phyloP scores from a whole-genome alignment of 2,797 vertebrate genomes.

The Helicolenus hilgendorfi region DNA sequence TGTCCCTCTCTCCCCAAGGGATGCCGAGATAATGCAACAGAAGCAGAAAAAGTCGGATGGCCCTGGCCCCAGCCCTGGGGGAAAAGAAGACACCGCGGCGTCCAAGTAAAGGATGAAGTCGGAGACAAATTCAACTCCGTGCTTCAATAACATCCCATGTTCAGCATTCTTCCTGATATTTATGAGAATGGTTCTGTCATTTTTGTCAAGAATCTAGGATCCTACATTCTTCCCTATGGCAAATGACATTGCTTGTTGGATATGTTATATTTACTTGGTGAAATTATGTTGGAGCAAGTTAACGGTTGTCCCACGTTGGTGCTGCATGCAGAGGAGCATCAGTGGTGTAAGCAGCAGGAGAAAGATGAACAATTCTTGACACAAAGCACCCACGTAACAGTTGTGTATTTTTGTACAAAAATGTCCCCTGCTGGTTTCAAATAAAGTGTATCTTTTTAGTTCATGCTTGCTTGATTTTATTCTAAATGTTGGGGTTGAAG shows the following conservation, averaged over 20 bases:
- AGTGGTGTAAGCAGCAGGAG: constrained; percentile 63
- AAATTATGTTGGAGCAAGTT: constrained; percentile 68
- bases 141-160: constrained; percentile 59
- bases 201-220: constrained; percentile 76
- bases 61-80: no score
- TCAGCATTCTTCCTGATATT: constrained; percentile 77
- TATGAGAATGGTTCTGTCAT: constrained; percentile 76
- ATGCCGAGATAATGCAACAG: constrained; percentile 98
- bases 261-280: constrained; percentile 71
- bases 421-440: constrained; percentile 83
- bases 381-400: constrained; percentile 69
- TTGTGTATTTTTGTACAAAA: constrained; percentile 90
- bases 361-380: constrained; percentile 73
- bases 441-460: constrained; percentile 90
- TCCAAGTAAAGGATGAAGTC: constrained; percentile 87
- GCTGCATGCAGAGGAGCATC: constrained; percentile 74
- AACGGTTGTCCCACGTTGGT: constrained; percentile 55
- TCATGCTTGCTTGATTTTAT: constrained; percentile 70
- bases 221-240: constrained; percentile 75
- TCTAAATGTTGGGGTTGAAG: constrained; percentile 24
- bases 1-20: constrained; percentile 82
- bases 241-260: constrained; percentile 79
- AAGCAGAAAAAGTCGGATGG: constrained; percentile 95
- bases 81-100: constrained; percentile 78
- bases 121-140: constrained; percentile 23